Base-by-base conservation (phyloP, 2,113 vertebrate species). In the Oxyura jamaicensis region DNA sequence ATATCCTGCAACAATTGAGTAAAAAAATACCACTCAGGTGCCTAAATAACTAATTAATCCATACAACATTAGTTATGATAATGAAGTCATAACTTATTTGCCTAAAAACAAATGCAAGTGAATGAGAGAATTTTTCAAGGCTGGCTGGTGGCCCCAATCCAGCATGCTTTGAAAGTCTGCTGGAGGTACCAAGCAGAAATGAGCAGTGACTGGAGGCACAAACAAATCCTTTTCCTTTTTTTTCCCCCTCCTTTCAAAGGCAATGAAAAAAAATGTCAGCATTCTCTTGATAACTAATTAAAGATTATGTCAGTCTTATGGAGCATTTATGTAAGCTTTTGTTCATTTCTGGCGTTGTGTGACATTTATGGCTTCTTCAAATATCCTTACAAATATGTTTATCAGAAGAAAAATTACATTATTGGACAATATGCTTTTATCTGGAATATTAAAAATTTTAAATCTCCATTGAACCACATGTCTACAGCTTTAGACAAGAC, bases 31-130 rank as follows among this genome's bases (percentile, higher is more conserved):
- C 33, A 48, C 46, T 77, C 75, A 90, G 91, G 85, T 95, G 42
- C 63, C 75, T 91, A 77, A 90, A 96, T 94, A 90, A 80, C 82
- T 91, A 88, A 95, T 95, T 93, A 85, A 95, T 91, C 33, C 3
- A 3, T 90, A 83, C 59, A 59, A 52, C 56, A 88, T 90, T 94
- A 88, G 93, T 95, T 96, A 81, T 81, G 68, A 67, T 95, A 95
- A 94, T 91, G 85, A 86, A 86, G 91, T 95, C 17, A 88, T 35
- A 67, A 42, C 22, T 68, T 91, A 67, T 81, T 95, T 50, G 59
- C 59, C 71, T 89, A 58, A 90, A 78, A 91, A 5, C 29, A 91
- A 72, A 76, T 73, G 62, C 58, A 66, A 76, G 44, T 50, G 62
- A 93, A 59, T 48, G 74, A 76, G 28, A 68, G 44, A 79, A 58